Evolutionary conservation across 1,140 invertebrate genomes (phyloP).

Genomic region (Macrostomum lignano): DNA sequence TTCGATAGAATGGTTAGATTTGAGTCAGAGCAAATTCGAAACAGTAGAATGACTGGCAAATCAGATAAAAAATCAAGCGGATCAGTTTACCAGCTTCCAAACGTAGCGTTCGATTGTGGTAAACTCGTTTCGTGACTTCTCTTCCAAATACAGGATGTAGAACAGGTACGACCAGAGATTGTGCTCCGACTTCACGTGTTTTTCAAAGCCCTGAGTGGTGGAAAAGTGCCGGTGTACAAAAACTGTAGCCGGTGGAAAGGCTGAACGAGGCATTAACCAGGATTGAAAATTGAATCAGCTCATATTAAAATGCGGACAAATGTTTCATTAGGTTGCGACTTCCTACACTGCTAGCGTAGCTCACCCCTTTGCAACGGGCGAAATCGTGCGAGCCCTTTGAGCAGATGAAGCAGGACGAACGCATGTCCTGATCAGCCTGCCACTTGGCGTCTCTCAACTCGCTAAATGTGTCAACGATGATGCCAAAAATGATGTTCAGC

Average conservation of each 20-base stretch:
- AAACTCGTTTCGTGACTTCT: conserved; percentile 23
- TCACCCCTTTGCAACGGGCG: conserved; percentile 16
- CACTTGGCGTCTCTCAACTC: conserved; percentile 23
- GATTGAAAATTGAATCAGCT: too few relatives aligned
- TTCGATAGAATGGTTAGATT: too few relatives aligned
- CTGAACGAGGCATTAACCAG: too few relatives aligned
- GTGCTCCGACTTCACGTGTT: conserved; percentile 22
- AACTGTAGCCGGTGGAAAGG: too few relatives aligned
- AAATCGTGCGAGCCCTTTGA: conserved; percentile 21
- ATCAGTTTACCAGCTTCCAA: conserved; percentile 14
- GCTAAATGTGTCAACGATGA: conserved; percentile 19
- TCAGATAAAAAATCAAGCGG: too few relatives aligned
- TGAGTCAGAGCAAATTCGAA: too few relatives aligned
- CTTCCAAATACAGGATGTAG: conserved; percentile 25
- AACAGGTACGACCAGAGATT: conserved; percentile 27
- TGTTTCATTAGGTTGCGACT: too few relatives aligned
- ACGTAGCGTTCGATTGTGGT: conserved; percentile 22
- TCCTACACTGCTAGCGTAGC: too few relatives aligned
- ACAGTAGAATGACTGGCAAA: too few relatives aligned
- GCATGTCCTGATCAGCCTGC: conserved; percentile 23
- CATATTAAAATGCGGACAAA: too few relatives aligned
- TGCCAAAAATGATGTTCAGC: conserved; percentile 6
- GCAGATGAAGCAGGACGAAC: conserved; percentile 22
- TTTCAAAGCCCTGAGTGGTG: conserved; percentile 20
- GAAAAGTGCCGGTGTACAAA: too few relatives aligned